Evolutionary conservation across 2,797 vertebrate species (phyloP), one percentile per base, ranked within the genome.

Genomic region (Rhodeus uyekii): DNA sequence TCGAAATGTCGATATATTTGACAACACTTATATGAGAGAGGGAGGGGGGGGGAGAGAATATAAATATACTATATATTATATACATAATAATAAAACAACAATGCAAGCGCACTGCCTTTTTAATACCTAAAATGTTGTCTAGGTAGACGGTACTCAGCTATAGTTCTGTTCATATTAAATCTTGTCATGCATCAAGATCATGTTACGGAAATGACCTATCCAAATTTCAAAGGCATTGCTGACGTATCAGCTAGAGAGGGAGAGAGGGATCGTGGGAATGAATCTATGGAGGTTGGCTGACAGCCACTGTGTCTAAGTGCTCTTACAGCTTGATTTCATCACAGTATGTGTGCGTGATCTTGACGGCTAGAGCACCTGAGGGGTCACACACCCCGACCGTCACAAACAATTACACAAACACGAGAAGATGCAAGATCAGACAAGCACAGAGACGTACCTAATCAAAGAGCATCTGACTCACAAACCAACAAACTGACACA

Each of bases 351-450:
- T 64, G 64, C 42, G 72, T 46, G 63, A 60, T 55, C 27, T 24
- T 36, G 78, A 77, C 48, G 53, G 58, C n/a, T 18, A 16, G 24
- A 50, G 46, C 79, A 81, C 69, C 79, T 81, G 68, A 73, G 79
- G 58, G 71, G 4, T 22, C n/a, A 64, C 71, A 64, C 58, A 74
- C 80, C 60, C 60, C 27, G 19, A 9, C 27, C 10, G 27, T 68
- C 72, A 67, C 50, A 68, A 34, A 68, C 63, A 24, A 68, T 82
- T 76, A 82, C 6, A 39, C 64, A 36, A 67, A 67, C 38, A 67
- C 1, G 18, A 60, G 38, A 74, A 34, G 60, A 74, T 53, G 61
- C 46, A 44, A 44, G 80, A 82, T 58, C 48, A 24, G 73, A 76
- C 80, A 76, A 53, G 73, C 80, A 44, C 7, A 53, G 9, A 76